Base-by-base conservation (phyloP, 2,888 invertebrate genomes). In the Acanthacorydalis orientalis region DNA sequence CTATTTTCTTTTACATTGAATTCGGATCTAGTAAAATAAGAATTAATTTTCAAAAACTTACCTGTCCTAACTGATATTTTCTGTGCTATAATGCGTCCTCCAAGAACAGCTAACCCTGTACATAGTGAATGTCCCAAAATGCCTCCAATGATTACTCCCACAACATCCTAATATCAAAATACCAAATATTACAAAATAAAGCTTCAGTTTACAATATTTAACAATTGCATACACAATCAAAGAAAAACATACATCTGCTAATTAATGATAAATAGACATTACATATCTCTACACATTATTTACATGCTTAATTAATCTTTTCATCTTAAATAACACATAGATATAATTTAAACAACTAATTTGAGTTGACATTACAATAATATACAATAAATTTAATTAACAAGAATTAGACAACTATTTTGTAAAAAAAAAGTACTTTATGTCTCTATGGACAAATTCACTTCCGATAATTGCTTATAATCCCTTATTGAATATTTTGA, bases 51-150 rank as follows among this genome's bases (percentile, higher is more conserved):
- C 9, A 31, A 12, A 23, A n/a, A 52, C 61, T 64, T 64, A 93
- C 92, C 91, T 70, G 96, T 95, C 69, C 92, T 75, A 23, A 97
- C 92, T 54, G 97, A 97, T 63, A 98, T 97, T 71, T 83, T 87
- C 66, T 95, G 90, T 41, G 97, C 96, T 55, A 98, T 83, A 74
- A 97, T 86, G 58, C 96, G 75, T 1, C 98, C 98, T 37, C 96
- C 96, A 54, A 98, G 72, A 47, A 98, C 97, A 53, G 98, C 98
- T 55, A 98, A 68, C 2, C 95, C 95, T 11, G 98, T 98, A 67
- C 98, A 98, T 49, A 97, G 69, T 10, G 88, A 83, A 68, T 98
- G 98, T 1, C 98, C 98, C 50, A 93, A 65, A 50, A 91, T 75
- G 37, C 96, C 97, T 14, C 98, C 98, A 14, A 92, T 67, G 51